These are phyloP conservation scores for Heteromormyrus szaboi DNA, from an alignment of 2,797 vertebrate species.

Conservation along the genomic window DNA sequence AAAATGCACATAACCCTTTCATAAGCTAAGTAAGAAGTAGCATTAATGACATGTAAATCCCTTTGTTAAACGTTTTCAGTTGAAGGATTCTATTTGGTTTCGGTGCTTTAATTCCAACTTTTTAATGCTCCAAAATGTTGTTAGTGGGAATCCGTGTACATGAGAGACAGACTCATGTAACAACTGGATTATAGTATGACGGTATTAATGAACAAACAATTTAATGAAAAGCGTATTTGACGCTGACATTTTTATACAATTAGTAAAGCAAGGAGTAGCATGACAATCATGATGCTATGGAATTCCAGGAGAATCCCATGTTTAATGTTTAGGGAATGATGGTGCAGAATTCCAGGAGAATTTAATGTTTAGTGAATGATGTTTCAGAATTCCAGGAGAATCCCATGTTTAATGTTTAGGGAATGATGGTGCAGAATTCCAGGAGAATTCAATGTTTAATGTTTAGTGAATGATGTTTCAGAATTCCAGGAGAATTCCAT, in stretches of 20 bases:
- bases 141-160: background rate
- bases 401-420: background rate
- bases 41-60: slow-evolving; percentile 3
- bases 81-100: background rate
- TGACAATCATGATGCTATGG: background rate
- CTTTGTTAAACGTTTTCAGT: slow-evolving; percentile 8
- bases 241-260: background rate
- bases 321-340: background rate
- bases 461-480: background rate
- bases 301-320: background rate
- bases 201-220: background rate
- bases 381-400: background rate
- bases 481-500: background rate
- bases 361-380: background rate
- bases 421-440: background rate
- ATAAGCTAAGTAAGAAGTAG: background rate
- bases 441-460: too few relatives aligned
- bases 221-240: background rate
- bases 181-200: background rate
- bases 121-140: background rate
- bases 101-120: background rate
- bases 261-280: background rate
- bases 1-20: background rate
- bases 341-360: background rate
- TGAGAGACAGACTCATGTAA: background rate